Base-by-base conservation (phyloP, 1,140 invertebrate species). In the Goniozus legneri region DNA sequence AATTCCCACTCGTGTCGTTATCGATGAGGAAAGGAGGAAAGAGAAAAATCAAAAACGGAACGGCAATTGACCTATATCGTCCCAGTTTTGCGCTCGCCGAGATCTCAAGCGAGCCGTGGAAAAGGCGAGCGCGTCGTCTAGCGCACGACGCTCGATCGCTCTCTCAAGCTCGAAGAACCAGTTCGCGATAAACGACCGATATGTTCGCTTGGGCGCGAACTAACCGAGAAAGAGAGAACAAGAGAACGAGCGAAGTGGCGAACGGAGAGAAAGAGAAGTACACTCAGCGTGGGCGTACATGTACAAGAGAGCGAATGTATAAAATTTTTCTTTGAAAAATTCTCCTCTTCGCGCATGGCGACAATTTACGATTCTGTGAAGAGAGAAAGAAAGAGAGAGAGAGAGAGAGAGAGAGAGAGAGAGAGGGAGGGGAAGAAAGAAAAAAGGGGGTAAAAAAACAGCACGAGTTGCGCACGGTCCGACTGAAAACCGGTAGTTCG, bases 101-200 rank as follows among this genome's bases (percentile, higher is more conserved):
- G 42, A 58, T 50, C 47, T 27, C 24, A 27, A 10, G 24, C 4
- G 4, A 27, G 24, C 10, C 24, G 4, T 27, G 16, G 8, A n/a
- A 30, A 20, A n/a, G n/a, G n/a, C n/a, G n/a, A n/a, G n/a, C n/a
- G n/a, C n/a, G n/a, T 53, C 35, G 36, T 47, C 46, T 49, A 49
- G 54, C 47, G 44, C 20, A 22, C 41, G 32, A 38, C 50, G 57
- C 56, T 58, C 54, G 56, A 57, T 50, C 50, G 55, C 56, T 56
- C 55, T 33, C 31, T 42, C 42, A 44, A 47, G 52, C 43, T 56
- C 43, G 12, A 32, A 53, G n/a, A 58, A 58, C 56, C 54, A 58
- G 56, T 58, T 58, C 43, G 8, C 43, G 35, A 45, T 27, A 3
- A 35, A 47, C 46, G 54, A 50, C 44, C 39, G 44, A 44, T 50